These are phyloP conservation scores for Forficula auricularia DNA, from an alignment of 1,140 invertebrate genomes.

Conservation along the genomic window DNA sequence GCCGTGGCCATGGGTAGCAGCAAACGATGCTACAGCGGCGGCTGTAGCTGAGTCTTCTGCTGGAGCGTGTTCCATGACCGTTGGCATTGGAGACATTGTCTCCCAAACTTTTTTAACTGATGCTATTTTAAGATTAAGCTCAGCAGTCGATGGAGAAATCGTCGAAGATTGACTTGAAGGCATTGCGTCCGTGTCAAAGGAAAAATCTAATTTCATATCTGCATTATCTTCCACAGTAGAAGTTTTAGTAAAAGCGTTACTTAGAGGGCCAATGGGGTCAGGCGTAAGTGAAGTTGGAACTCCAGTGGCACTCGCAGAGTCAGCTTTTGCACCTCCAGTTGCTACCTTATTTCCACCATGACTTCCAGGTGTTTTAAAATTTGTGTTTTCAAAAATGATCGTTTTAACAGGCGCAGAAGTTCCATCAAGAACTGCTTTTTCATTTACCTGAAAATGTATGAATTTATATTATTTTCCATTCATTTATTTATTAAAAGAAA, in stretches of 20 bases:
- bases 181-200: conserved; percentile 59
- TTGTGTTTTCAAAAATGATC: conserved; percentile 82
- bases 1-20: conserved; percentile 17
- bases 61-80: conserved; percentile 47
- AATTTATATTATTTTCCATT: background rate
- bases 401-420: conserved; percentile 65
- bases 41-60: conserved; percentile 28
- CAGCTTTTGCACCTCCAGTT: conserved; percentile 21
- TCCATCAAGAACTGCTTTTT: conserved; percentile 46
- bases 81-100: conserved; percentile 40
- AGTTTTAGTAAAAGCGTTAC: background rate
- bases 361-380: conserved; percentile 52
- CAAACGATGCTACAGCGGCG: conserved; percentile 21
- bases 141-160: conserved; percentile 57
- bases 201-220: conserved; percentile 82
- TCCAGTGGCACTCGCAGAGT: background rate
- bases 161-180: conserved; percentile 34
- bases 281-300: background rate
- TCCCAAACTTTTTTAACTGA: conserved; percentile 86
- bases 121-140: conserved; percentile 83
- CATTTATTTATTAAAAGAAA: background rate
- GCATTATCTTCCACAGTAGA: conserved; percentile 45
- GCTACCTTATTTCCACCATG: conserved; percentile 29
- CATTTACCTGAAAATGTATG: conserved; percentile 23
- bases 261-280: background rate